Evolutionary conservation across 2,113 vertebrate species (phyloP).

Genomic region (Aramus guarauna): DNA sequence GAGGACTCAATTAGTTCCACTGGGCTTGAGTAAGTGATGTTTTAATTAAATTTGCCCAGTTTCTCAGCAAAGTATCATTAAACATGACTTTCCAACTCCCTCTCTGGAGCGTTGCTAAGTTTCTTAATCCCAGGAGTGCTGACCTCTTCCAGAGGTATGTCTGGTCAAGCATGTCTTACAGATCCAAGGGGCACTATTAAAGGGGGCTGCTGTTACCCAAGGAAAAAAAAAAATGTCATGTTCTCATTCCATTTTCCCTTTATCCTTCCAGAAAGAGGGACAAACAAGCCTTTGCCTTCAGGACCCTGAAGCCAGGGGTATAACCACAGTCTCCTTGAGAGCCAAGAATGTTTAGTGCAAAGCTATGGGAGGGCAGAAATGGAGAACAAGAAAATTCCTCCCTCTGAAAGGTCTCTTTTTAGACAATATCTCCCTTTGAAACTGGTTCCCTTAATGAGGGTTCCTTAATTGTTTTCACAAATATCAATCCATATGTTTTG

Average conservation of each 20-base stretch:
- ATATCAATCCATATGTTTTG: neutral
- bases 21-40: slow-evolving; percentile 60
- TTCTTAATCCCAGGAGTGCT: slow-evolving; percentile 70
- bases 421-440: neutral
- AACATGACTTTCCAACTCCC: slow-evolving; percentile 70
- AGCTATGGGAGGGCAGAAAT: neutral
- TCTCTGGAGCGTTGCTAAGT: slow-evolving; percentile 66
- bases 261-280: neutral
- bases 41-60: slow-evolving; percentile 78
- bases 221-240: neutral
- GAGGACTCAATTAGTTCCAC: slow-evolving; percentile 67
- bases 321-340: neutral
- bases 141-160: slow-evolving; percentile 62
- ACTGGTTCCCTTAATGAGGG: neutral
- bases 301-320: neutral
- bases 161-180: slow-evolving; percentile 68
- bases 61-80: slow-evolving; percentile 74
- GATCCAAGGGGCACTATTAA: slow-evolving; percentile 57
- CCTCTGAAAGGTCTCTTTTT: neutral
- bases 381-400: neutral
- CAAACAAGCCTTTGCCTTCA: neutral
- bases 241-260: neutral
- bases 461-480: neutral
- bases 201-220: slow-evolving; percentile 52
- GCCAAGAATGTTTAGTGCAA: neutral